Percentiles rank a stretch among this genome's conserved stretches.
phyloP scores from a whole-genome alignment of 2,113 vertebrate genomes.

The Pelvicachromis taeniatus region DNA sequence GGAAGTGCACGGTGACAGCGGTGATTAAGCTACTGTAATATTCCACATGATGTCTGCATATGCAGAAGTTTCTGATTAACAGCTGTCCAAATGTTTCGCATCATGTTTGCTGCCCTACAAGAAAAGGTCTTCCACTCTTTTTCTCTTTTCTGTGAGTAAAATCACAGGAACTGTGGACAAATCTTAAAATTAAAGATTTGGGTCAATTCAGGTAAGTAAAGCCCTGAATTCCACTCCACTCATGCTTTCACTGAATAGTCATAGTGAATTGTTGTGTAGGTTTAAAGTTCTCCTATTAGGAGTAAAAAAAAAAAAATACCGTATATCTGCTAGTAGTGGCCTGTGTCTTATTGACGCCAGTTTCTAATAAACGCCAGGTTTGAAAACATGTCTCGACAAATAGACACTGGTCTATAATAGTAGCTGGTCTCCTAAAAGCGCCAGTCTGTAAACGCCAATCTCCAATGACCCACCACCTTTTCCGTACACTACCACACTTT shows the following conservation, averaged over 20 bases:
- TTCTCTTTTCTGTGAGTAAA: background rate
- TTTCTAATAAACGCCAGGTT: too few relatives aligned
- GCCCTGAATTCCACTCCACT: rapidly evolving
- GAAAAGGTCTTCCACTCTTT: background rate
- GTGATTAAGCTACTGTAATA: background rate
- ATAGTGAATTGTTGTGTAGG: background rate
- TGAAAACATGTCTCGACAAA: too few relatives aligned
- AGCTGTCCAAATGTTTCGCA: background rate
- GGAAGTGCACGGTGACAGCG: background rate
- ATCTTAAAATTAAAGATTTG: background rate
- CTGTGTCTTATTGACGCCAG: too few relatives aligned
- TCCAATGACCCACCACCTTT: too few relatives aligned
- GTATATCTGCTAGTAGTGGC: too few relatives aligned
- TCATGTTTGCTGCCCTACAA: background rate
- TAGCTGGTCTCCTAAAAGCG: too few relatives aligned
- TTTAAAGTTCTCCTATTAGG: background rate
- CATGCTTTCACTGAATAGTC: background rate
- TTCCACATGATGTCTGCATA: background rate
- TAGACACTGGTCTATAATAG: too few relatives aligned
- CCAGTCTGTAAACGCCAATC: too few relatives aligned
- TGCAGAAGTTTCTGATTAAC: background rate
- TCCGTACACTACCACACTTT: too few relatives aligned
- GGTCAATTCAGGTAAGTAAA: background rate
- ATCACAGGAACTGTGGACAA: background rate
- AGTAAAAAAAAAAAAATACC: background rate